These are phyloP conservation scores for Hirtodrosophila alboralis DNA, from an alignment of 2,888 invertebrate genomes.

Conservation along the genomic window DNA sequence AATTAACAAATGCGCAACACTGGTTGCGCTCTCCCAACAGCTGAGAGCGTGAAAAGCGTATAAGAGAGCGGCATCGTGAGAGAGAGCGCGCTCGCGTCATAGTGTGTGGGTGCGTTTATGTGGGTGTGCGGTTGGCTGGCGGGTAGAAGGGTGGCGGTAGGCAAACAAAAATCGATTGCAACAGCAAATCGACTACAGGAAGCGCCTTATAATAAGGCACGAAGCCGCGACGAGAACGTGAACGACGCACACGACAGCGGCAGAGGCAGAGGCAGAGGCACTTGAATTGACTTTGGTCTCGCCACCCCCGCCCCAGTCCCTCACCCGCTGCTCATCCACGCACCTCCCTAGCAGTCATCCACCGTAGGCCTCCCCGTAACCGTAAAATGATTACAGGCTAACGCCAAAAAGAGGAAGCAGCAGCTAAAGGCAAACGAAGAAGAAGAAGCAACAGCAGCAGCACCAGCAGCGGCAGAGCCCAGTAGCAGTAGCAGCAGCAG, in stretches of 20 bases:
- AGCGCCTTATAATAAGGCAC: constrained; percentile 53
- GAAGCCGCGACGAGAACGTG: constrained; percentile 48
- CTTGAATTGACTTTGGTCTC: constrained; percentile 75
- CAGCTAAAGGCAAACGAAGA: constrained; percentile 35
- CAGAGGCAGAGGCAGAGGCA: constrained; percentile 40
- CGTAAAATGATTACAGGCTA: constrained; percentile 75
- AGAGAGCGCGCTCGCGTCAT: constrained; percentile 32
- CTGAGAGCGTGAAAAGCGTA: constrained; percentile 23
- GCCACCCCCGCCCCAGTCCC: constrained; percentile 11
- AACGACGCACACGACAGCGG: constrained; percentile 44
- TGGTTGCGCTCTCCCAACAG: constrained; percentile 15
- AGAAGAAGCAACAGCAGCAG: constrained; percentile 21
- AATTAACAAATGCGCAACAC: no score
- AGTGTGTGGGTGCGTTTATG: constrained; percentile 44
- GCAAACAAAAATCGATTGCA: constrained; percentile 64
- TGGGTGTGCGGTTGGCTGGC: constrained; percentile 6
- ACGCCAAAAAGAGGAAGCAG: constrained; percentile 51
- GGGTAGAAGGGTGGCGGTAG: constrained; percentile 27
- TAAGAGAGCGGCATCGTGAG: not conserved
- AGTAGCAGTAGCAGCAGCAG: constrained; percentile 10
- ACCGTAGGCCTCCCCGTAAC: constrained; percentile 13
- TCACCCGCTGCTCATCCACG: constrained; percentile 6
- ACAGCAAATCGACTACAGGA: constrained; percentile 61
- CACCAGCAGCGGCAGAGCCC: constrained; percentile 4
- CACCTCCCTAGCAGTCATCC: constrained; percentile 1